Base-by-base conservation (phyloP, 2,797 vertebrate species). In the Centroberyx gerrardi region DNA sequence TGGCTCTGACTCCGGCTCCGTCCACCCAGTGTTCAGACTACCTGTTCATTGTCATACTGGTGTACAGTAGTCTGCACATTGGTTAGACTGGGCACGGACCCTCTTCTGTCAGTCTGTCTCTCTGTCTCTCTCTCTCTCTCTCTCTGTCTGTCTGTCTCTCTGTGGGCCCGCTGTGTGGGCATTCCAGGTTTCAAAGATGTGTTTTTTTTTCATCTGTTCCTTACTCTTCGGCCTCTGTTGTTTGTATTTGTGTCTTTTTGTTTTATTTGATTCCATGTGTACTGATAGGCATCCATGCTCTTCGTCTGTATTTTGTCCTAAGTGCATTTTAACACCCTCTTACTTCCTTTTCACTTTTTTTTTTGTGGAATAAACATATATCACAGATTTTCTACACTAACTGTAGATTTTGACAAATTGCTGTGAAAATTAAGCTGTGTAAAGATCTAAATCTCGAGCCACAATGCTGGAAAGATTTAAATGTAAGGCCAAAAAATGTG, bases 41-140 rank as follows among this genome's bases (percentile, higher is more conserved):
- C 98, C 98, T 99, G 98, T 99, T 99, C 98, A 99, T 98, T 97
- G 96, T 97, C 96, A 97, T 98, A 97, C 96, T 97, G 97, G 97
- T 99, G 98, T 99, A 99, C 98, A 99, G 98, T 99, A 99, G 98
- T 99, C 98, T 99, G 98, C 98, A 99, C 98, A 99, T 99, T 99
- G 97, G 98, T 99, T 99, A 99, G 97, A 98, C 97, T 98, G 98
- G 96, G 97, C 95, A 88, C 13, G 93, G 93, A 91, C 76, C 80
- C 74, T 91, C 92, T 78, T 91, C 93, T 92, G 86, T 91, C 89
- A 81, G 85, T 90, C 82, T 90, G 68, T 90, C 83, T 87, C 55
- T 90, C 81, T 81, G 63, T 84, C 51, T 63, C 13, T 48, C 29
- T 31, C 38, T 62, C 4, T 42, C 66, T 78, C 51, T 33, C 59